phyloP scores from a whole-genome alignment of 1,140 invertebrate genomes.

The Pomphorhynchus laevis region DNA sequence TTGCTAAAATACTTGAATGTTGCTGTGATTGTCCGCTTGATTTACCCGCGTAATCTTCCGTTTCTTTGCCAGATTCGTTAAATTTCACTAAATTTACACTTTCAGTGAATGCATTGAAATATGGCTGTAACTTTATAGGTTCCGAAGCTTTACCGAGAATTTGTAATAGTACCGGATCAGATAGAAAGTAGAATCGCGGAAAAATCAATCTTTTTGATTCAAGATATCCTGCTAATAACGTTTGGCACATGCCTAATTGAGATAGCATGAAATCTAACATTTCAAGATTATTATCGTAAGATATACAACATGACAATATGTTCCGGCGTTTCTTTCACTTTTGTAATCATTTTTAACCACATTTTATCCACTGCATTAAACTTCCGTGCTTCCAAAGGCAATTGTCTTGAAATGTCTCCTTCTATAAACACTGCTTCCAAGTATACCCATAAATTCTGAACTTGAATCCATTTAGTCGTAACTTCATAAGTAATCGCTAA shows the following conservation, averaged over 20 bases:
- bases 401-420: conserved; percentile 76
- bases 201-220: conserved; percentile 80
- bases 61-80: no score
- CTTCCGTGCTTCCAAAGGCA: conserved; percentile 32
- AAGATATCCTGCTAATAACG: conserved; percentile 68
- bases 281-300: conserved; percentile 59
- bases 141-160: conserved; percentile 79
- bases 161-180: conserved; percentile 63
- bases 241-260: conserved; percentile 71
- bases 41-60: no score
- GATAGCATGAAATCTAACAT: conserved; percentile 70
- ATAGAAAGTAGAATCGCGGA: conserved; percentile 87
- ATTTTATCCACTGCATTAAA: conserved; percentile 87
- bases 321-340: conserved; percentile 60
- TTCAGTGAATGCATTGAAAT: conserved; percentile 22
- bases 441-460: conserved; percentile 94
- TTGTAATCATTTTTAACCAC: conserved; percentile 85
- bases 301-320: conserved; percentile 71
- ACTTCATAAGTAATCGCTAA: conserved; percentile 80
- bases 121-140: conserved; percentile 76
- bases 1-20: no score
- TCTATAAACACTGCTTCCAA: conserved; percentile 84
- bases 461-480: conserved; percentile 61
- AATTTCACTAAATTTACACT: no score
- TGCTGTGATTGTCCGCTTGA: no score